Evolutionary conservation across 2,888 invertebrate genomes (phyloP).

Genomic region (Mantis religiosa): DNA sequence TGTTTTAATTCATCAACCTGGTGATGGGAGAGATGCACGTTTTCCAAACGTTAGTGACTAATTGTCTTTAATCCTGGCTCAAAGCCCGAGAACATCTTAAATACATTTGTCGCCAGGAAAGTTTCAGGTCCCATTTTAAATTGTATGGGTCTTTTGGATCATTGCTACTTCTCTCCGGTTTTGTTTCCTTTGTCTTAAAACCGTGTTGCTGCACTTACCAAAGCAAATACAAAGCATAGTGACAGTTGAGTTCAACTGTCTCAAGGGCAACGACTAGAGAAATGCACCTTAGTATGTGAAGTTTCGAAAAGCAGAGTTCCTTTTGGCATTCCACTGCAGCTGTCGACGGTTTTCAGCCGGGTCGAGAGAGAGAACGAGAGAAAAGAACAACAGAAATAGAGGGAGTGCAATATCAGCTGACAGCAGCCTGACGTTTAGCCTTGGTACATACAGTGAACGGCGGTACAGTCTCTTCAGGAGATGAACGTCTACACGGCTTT

Average conservation of each 20-base stretch:
- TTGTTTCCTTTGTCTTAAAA: too few relatives aligned
- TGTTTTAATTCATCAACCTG: too few relatives aligned
- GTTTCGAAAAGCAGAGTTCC: background rate
- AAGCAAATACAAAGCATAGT: background rate
- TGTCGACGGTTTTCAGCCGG: background rate
- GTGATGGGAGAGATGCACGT: too few relatives aligned
- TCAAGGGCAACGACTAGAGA: background rate
- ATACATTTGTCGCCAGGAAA: too few relatives aligned
- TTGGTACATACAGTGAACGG: background rate
- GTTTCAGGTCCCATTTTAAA: too few relatives aligned
- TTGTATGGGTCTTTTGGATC: too few relatives aligned
- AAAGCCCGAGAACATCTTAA: too few relatives aligned
- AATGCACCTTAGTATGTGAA: background rate
- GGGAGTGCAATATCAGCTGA: background rate
- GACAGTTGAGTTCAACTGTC: background rate
- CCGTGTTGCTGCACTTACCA: background rate
- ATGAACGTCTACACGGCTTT: background rate
- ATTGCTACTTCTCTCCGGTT: too few relatives aligned
- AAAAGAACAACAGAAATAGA: background rate
- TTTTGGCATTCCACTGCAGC: background rate
- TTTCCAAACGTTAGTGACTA: too few relatives aligned
- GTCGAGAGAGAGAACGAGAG: background rate
- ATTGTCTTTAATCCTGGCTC: too few relatives aligned
- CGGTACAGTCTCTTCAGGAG: background rate
- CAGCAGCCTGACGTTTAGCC: background rate